Base-by-base conservation (phyloP, 2,888 invertebrate genomes). In the Stenodema calcarata region DNA sequence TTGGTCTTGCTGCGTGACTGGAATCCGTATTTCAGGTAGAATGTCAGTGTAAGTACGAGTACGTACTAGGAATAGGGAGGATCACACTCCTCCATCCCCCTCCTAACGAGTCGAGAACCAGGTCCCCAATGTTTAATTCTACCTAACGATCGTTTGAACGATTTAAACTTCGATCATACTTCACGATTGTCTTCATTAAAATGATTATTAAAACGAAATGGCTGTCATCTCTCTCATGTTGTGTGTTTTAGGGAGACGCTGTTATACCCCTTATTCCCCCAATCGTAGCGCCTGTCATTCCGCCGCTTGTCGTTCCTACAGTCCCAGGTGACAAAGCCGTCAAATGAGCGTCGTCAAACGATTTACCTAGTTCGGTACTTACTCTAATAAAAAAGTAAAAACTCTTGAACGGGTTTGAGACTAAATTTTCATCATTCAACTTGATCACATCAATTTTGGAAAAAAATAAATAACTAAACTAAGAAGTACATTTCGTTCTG, bases 191-290 rank as follows among this genome's bases (percentile, higher is more conserved):
- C 23, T 23, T 3, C 18, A 54, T 54, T 54, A 54, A 41, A 73
- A 44, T 18, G 7, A 35, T 35, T 35, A 35, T 35, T 35, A 35
- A 35, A 35, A 35, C 35, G 35, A 35, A 35, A 35, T 35, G 35
- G 23, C 18, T 76, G 42, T 80, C 47, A 50, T 54, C 54, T 80
- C 54, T 54, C 54, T 80, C 54, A 80, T 80, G 35, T 50, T 80
- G 30, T 78, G 35, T 88, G 85, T 88, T 88, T 41, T 87, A 88
- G 88, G 88, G 47, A 50, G 88, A 88, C 84, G 87, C 87, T 27
- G 88, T 82, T 30, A 62, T 88, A 41, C 88, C 88, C 62, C 87
- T 88, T 54, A 88, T 80, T 41, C 83, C 87, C 76, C 73, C 88
- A 84, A 76, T 85, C 78, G 86, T 86, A 70, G 18, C 86, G 28